These are phyloP conservation scores for Radopholus similis DNA, from an alignment of 1,140 invertebrate species.

Conservation along the genomic window DNA sequence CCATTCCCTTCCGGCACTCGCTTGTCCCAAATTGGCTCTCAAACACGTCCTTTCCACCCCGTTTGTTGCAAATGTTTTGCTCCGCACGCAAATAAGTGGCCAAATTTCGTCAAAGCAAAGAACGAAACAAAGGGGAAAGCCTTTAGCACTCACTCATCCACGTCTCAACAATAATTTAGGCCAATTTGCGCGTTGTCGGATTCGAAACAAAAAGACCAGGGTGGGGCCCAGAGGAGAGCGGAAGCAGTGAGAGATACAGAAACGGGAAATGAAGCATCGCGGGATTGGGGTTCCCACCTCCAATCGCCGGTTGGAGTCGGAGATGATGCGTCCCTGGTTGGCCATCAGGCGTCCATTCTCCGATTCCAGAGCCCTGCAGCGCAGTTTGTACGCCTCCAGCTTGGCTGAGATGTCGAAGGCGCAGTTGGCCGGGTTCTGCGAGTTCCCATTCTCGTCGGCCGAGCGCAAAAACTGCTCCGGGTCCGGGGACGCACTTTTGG, in stretches of 20 bases:
- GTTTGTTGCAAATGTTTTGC: too few species aligned
- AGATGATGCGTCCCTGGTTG: constrained; percentile 15
- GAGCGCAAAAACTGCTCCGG: background rate
- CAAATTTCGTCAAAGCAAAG: background rate
- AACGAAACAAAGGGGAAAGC: too few species aligned
- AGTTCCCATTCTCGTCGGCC: background rate
- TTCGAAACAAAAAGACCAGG: background rate
- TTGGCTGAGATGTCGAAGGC: constrained; percentile 3
- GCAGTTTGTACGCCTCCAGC: constrained; percentile 26
- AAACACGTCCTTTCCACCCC: background rate
- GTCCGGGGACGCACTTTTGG: background rate
- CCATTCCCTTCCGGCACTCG: background rate
- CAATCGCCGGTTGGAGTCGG: constrained; percentile 16
- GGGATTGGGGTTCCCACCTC: too few species aligned
- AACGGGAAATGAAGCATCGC: too few species aligned
- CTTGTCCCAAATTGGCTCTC: background rate
- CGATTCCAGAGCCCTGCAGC: constrained; percentile 15
- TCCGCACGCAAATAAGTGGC: background rate
- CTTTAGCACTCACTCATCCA: background rate
- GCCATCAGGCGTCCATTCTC: constrained; percentile 31
- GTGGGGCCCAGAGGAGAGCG: background rate
- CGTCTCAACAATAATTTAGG: background rate
- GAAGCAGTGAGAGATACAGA: too few species aligned
- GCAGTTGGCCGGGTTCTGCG: background rate
- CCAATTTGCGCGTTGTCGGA: background rate